These are phyloP conservation scores for Dascyllus trimaculatus DNA, from an alignment of 2,113 vertebrate genomes.

Conservation along the genomic window DNA sequence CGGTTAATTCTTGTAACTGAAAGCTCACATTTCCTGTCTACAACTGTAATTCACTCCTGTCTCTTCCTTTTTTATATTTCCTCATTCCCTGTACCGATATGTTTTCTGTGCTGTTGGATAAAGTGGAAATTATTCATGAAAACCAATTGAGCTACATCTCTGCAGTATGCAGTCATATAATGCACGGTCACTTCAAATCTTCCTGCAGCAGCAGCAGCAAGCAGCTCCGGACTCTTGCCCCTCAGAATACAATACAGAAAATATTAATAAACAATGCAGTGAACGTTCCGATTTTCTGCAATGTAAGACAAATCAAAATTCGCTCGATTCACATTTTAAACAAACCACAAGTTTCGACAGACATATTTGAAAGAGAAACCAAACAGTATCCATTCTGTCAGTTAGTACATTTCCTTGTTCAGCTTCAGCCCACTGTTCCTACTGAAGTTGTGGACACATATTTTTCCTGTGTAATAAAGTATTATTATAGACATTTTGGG, in stretches of 20 bases:
- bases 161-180: slow-evolving; percentile 35
- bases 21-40: slow-evolving; percentile 5
- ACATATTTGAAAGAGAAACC: slow-evolving; percentile 6
- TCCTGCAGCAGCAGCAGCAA: slow-evolving; percentile 26
- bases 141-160: slow-evolving; percentile 44
- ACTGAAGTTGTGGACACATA: no score
- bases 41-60: slow-evolving; percentile 1
- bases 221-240: slow-evolving; percentile 31
- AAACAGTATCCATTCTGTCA: slow-evolving; percentile 5
- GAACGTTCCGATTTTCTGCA: not conserved
- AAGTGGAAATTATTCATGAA: slow-evolving; percentile 64
- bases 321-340: not conserved
- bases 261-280: slow-evolving; percentile 13
- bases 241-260: slow-evolving; percentile 19
- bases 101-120: slow-evolving; percentile 46
- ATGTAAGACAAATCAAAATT: not conserved
- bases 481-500: not conserved
- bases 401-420: not conserved
- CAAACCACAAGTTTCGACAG: not conserved
- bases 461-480: not conserved
- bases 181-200: slow-evolving; percentile 29
- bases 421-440: no score
- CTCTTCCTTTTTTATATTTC: slow-evolving; percentile 14
- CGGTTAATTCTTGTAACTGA: not conserved
- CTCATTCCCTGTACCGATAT: slow-evolving; percentile 18